Evolutionary conservation across 2,113 vertebrate genomes (phyloP), one percentile per base, ranked within the genome.

Genomic region (Actinemys pallida): DNA sequence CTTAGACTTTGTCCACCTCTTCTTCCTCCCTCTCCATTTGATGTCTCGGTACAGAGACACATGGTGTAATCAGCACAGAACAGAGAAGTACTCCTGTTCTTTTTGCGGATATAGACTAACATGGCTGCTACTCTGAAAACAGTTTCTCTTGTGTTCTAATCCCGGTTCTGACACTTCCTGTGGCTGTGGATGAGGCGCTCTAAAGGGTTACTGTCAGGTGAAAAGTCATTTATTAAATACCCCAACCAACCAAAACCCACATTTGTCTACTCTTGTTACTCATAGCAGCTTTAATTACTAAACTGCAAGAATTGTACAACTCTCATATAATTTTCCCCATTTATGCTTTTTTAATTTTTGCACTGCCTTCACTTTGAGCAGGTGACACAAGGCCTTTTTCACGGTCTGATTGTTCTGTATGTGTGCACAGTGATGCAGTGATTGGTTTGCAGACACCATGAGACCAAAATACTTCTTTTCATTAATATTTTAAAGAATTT

Each of bases 301-400:
- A 5, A 83, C 22, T 39, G 65, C 3, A 69, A 65, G 16, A n/a
- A 3, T 16, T 35, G 11, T 47, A 1, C 1, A n/a, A 31, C 24
- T 84, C 80, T n/a, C 19, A 4, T 53, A n/a, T 88, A 57, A 3
- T 5, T 90, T 90, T 86, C 78, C 88, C 54, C 65, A 47, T 17
- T 53, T 16, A 8, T 85, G 72, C 10, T 27, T 13, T 89, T 90
- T 90, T 93, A 86, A 52, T 78, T 62, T 87, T 80, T 7, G 6
- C 25, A 0, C 20, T 47, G 82, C 90, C 57, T 72, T 45, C n/a
- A 25, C 17, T 90, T 89, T 90, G 45, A 93, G 42, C 42, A 62
- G 53, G 24, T 91, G 59, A 95, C 79, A 45, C 39, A 35, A 94
- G 82, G 85, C 42, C 75, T 47, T 78, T 93, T 87, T 84, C 86